Conservation (phyloP, 1,140 invertebrate genomes). For the Aphaenogaster rudis region DNA sequence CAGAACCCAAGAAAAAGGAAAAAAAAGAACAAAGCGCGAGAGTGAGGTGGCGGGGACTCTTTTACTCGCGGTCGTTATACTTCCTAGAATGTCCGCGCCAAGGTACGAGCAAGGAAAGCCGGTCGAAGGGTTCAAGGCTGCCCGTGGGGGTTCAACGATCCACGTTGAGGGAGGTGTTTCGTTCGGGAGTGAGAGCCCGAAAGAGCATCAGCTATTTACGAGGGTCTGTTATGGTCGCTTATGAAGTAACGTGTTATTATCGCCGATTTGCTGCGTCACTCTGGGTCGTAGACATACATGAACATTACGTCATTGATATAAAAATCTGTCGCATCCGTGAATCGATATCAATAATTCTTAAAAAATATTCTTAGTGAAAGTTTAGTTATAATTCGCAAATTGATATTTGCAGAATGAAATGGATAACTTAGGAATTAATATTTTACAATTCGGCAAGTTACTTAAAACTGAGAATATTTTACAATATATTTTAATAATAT, state of each 20-base stretch:
- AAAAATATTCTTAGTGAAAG: not conserved
- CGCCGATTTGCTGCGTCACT: slow-evolving; percentile 15
- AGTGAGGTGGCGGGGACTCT: slow-evolving; percentile 30
- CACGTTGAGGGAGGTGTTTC: slow-evolving; percentile 61
- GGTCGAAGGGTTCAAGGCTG: slow-evolving; percentile 77
- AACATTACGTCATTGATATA: slow-evolving; percentile 2
- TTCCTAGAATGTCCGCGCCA: slow-evolving; percentile 75
- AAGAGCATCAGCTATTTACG: slow-evolving; percentile 70
- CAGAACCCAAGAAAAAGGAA: slow-evolving; percentile 51
- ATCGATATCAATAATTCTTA: not conserved
- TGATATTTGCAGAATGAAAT: not conserved
- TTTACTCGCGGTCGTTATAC: slow-evolving; percentile 75
- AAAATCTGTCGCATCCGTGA: not conserved
- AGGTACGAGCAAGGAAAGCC: slow-evolving; percentile 76
- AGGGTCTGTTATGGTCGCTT: slow-evolving; percentile 41
- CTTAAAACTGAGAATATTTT: not conserved
- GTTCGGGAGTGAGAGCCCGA: slow-evolving; percentile 33
- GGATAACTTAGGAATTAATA: not conserved
- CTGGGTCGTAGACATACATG: not conserved
- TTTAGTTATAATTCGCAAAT: not conserved
- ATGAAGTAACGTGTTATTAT: slow-evolving; percentile 55
- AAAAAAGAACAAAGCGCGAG: slow-evolving; percentile 63
- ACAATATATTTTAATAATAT: slow-evolving; percentile 10
- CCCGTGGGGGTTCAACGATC: slow-evolving; percentile 71
- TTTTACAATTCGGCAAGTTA: not conserved